These are phyloP conservation scores for Serinus canaria DNA, from an alignment of 2,113 vertebrate genomes.

Conservation along the genomic window DNA sequence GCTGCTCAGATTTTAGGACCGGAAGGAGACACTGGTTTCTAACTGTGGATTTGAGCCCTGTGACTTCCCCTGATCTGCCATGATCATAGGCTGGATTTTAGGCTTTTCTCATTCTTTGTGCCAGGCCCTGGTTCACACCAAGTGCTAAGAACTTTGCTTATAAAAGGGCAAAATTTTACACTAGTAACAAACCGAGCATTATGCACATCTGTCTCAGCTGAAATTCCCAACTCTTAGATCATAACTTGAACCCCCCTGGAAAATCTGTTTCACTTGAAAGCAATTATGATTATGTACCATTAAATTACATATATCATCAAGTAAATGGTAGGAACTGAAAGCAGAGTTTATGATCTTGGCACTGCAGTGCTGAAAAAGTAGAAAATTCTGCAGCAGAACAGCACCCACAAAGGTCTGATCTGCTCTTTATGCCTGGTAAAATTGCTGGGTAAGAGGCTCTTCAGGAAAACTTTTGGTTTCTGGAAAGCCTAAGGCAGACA, in stretches of 20 bases:
- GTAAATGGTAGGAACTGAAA: neutral
- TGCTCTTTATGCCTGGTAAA: neutral
- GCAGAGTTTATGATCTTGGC: neutral
- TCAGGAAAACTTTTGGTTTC: neutral
- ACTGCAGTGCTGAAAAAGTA: neutral
- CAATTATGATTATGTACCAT: neutral
- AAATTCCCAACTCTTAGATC: neutral
- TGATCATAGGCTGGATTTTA: neutral
- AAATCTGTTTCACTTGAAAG: neutral
- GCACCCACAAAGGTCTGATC: neutral
- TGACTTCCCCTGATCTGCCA: neutral
- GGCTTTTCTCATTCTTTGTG: neutral
- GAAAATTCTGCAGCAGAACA: neutral
- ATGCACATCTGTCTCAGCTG: neutral
- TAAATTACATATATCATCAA: neutral
- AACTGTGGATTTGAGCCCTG: neutral
- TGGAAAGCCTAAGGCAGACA: neutral
- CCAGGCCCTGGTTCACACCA: rapidly evolving
- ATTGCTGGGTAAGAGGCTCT: neutral
- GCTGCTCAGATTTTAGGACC: neutral
- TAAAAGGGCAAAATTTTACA: neutral
- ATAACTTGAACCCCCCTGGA: neutral
- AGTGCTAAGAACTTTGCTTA: neutral
- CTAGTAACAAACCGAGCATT: neutral
- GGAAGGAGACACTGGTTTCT: neutral